Base-by-base conservation (phyloP, 2,888 invertebrate genomes). In the Marasmarcha lunaedactyla region DNA sequence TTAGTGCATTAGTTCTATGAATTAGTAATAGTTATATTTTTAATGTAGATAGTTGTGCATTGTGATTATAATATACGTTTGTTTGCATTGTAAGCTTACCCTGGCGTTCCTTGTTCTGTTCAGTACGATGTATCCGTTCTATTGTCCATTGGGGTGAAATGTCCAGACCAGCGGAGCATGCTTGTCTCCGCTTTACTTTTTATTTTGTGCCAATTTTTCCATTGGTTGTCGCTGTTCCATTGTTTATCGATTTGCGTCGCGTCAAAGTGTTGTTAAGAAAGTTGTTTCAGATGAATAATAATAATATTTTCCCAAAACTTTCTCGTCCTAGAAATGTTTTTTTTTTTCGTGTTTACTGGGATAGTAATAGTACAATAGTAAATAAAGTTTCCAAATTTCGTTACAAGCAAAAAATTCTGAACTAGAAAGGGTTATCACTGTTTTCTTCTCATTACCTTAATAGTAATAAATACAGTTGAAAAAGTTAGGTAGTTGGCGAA, bases 401-500 rank as follows among this genome's bases (percentile, higher is more conserved):
- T n/a, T n/a, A n/a, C n/a, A n/a, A n/a, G n/a, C n/a, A n/a, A n/a
- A n/a, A n/a, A n/a, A n/a, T n/a, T n/a, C n/a, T 20, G 20, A 20
- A 7, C 3, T 7, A 20, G 20, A 20, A 20, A 20, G 3, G 4
- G 4, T 3, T 20, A 20, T 20, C 7, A 3, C 7, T 20, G 3
- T 20, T 20, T 7, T 20, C 7, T 20, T 20, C 20, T 7, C 30
- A n/a, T 30, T 30, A 10, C 9, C n/a, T 4, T 30, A 4, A 30
- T 30, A 7, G 30, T 7, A 30, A 30, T 30, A 30, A 30, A 30
- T 30, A 30, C 30, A 9, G 20, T 20, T 20, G 6, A 50, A 54
- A 53, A 59, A 54, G 50, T 54, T 55, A 45, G 46, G 47, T 54
- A 51, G 49, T 45, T 56, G 54, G 59, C 57, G 60, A 67, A 71